phyloP scores from a whole-genome alignment of 2,797 vertebrate genomes.

The Poliocrania exsul region DNA sequence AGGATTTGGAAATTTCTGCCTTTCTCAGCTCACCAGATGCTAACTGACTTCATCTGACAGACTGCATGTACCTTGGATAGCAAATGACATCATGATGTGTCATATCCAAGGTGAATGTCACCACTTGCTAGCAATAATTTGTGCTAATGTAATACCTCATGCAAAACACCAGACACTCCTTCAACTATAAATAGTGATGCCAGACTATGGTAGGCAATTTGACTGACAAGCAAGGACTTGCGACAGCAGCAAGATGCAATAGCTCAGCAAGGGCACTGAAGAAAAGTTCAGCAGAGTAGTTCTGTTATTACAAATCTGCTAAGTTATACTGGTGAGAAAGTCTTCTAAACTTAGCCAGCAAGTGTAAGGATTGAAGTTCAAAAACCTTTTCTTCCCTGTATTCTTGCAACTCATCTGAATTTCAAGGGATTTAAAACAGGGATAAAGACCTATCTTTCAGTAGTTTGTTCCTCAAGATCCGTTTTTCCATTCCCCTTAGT shows the following conservation, averaged over 20 bases:
- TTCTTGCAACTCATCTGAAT: not conserved
- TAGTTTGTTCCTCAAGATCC: not conserved
- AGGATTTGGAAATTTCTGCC: not conserved
- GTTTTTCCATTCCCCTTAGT: not conserved
- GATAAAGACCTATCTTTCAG: not conserved
- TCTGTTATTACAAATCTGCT: not conserved
- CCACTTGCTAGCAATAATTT: conserved; percentile 43
- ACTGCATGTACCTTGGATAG: not conserved
- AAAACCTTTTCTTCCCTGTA: not conserved
- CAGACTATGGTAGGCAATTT: conserved; percentile 1
- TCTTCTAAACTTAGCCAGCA: not conserved
- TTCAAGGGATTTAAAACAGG: not conserved
- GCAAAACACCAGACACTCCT: conserved; percentile 37
- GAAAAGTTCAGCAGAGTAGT: not conserved
- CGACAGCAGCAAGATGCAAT: not conserved
- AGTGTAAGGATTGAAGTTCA: not conserved
- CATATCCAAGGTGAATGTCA: conserved; percentile 53
- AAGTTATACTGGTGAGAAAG: not conserved
- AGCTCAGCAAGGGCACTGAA: conserved; percentile 19
- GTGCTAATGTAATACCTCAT: conserved; percentile 57
- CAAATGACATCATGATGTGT: conserved; percentile 46
- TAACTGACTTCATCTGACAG: conserved; percentile 30
- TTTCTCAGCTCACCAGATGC: not conserved
- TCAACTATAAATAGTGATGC: conserved; percentile 47
- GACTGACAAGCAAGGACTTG: conserved; percentile 33